Conservation (phyloP, 2,888 invertebrate genomes). For the Apotomis turbidana region DNA sequence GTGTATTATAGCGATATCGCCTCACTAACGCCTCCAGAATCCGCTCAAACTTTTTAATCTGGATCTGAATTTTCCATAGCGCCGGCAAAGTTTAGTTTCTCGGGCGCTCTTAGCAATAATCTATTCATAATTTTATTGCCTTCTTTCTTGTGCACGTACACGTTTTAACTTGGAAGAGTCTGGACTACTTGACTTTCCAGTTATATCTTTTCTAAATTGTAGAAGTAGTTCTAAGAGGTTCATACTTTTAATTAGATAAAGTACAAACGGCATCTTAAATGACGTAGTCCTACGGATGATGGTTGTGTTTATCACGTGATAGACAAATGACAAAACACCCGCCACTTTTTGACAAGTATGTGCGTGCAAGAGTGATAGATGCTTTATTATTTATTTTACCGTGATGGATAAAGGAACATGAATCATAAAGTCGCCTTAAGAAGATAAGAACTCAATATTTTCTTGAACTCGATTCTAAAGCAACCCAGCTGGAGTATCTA, state of each 20-base stretch:
- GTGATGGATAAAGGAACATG: too few species aligned
- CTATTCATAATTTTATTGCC: slow-evolving; percentile 46
- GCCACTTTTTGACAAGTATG: too few species aligned
- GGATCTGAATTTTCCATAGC: slow-evolving; percentile 63
- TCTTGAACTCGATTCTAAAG: too few species aligned
- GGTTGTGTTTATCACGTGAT: too few species aligned
- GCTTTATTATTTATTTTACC: too few species aligned
- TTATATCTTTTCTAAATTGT: neutral
- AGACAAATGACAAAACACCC: too few species aligned
- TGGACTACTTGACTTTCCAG: neutral
- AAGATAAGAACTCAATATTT: too few species aligned
- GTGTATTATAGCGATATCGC: slow-evolving; percentile 44
- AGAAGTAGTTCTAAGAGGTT: neutral
- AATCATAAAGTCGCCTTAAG: too few species aligned
- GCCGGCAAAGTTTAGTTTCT: slow-evolving; percentile 60
- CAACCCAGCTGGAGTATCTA: too few species aligned
- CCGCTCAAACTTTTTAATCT: slow-evolving; percentile 65
- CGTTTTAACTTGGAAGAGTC: slow-evolving; percentile 11
- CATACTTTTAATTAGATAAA: neutral
- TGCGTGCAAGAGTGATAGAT: too few species aligned
- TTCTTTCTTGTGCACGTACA: slow-evolving; percentile 26
- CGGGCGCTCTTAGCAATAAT: slow-evolving; percentile 39
- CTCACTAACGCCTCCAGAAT: slow-evolving; percentile 62
- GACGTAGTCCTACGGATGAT: too few species aligned
- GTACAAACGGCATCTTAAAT: too few species aligned